Base-by-base conservation (phyloP, 2,113 vertebrate genomes). In the Megaceryle torquata region DNA sequence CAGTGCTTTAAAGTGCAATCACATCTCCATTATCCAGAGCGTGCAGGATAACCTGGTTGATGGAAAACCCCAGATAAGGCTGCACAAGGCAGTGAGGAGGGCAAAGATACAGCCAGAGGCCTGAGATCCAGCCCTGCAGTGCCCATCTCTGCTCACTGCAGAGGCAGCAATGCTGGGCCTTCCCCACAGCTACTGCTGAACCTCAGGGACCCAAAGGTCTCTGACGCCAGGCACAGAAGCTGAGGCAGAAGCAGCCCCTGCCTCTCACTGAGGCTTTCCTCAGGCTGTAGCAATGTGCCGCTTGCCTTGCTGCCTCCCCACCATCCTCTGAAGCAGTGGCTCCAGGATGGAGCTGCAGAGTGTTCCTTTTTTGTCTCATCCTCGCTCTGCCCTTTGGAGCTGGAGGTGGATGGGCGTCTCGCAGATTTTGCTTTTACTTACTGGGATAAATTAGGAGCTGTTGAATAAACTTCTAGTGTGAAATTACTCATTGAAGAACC, bases 261-360 rank as follows among this genome's bases (percentile, higher is more conserved):
- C 80, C 43, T 33, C 46, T 79, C 13, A 1, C 29, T 6, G 11
- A 17, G n/a, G 21, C 35, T 74, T 22, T 31, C 22, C 16, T 9
- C 2, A 0, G 35, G 25, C 54, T 35, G 39, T 3, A 5, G 11
- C 3, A 15, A 25, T 5, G 37, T 35, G 56, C 53, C 3, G 0
- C 13, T 85, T 19, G 1, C 48, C 3, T 60, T 14, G 0, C 44
- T 77, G 57, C 60, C 43, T 20, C 54, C 9, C 43, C 64, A 8
- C 61, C 24, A 0, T 82, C 46, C 53, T 29, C 57, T 35, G 25
- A n/a, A 83, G 68, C 68, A 31, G 15, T 1, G 25, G 41, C 60
- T 78, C 24, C 7, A 9, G 20, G 43, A 13, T 14, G 81, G 46
- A 79, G 48, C 43, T 78, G 81, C 48, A 9, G 78, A 5, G 26